Evolutionary conservation across 2,888 invertebrate genomes (phyloP).

Genomic region (Petrolisthes cinctipes): DNA sequence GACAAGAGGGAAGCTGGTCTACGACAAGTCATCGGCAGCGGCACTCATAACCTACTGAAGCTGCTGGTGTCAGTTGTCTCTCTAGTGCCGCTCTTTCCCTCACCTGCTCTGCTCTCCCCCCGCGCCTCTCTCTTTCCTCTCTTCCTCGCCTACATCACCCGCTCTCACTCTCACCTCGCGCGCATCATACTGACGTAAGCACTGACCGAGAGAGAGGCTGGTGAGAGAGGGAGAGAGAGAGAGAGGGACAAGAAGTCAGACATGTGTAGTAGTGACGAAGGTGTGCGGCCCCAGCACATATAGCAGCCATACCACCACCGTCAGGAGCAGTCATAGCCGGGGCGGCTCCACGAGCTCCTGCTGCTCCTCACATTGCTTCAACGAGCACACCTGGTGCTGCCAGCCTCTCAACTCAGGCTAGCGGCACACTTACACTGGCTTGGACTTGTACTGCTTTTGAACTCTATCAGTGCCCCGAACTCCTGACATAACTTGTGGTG

Average conservation of each 20-base stretch:
- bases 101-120: conserved; percentile 32
- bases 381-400: conserved; percentile 9
- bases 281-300: conserved; percentile 45
- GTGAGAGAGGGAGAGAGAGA: conserved; percentile 37
- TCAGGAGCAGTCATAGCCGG: conserved; percentile 49
- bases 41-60: conserved; percentile 48
- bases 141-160: conserved; percentile 43
- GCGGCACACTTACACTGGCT: not conserved
- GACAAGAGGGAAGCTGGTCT: conserved; percentile 1
- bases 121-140: conserved; percentile 26
- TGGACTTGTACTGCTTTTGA: not conserved
- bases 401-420: not conserved
- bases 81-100: conserved; percentile 22
- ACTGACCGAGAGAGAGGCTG: conserved; percentile 31
- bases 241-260: conserved; percentile 53
- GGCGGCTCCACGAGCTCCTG: conserved; percentile 33
- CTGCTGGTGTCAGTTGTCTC: conserved; percentile 34
- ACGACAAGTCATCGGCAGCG: conserved; percentile 43
- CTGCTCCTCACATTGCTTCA: conserved; percentile 26
- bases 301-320: conserved; percentile 44
- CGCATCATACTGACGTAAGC: conserved; percentile 59
- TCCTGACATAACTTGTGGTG: not conserved
- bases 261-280: conserved; percentile 58
- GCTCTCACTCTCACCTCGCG: conserved; percentile 54
- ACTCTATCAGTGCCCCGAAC: not conserved